These are phyloP conservation scores for Varroa destructor DNA, from an alignment of 1,140 invertebrate species.

Conservation along the genomic window DNA sequence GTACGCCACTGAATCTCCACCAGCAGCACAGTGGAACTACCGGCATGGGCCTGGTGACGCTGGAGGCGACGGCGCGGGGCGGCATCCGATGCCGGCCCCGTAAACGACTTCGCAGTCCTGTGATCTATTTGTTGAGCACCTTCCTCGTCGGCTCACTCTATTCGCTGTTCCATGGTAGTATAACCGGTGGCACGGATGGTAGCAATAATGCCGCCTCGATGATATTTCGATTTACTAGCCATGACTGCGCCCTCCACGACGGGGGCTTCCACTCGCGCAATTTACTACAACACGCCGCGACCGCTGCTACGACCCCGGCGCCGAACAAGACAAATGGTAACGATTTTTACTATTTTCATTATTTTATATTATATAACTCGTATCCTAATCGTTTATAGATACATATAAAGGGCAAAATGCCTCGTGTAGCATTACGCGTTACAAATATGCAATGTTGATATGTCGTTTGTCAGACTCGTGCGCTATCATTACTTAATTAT, in stretches of 20 bases:
- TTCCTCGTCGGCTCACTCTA: conserved; percentile 17
- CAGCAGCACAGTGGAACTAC: too few relatives aligned
- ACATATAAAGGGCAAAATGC: too few relatives aligned
- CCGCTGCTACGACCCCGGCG: neutral
- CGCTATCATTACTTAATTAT: too few relatives aligned
- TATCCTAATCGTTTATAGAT: too few relatives aligned
- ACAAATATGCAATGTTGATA: too few relatives aligned
- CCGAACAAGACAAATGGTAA: neutral
- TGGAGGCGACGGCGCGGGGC: conserved; percentile 10
- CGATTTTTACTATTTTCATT: too few relatives aligned
- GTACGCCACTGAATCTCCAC: too few relatives aligned
- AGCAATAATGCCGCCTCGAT: neutral
- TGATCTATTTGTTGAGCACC: conserved; percentile 10
- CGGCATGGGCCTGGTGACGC: too few relatives aligned
- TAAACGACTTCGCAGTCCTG: conserved; percentile 12
- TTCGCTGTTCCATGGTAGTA: neutral
- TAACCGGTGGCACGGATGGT: too few relatives aligned
- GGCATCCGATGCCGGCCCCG: conserved; percentile 1
- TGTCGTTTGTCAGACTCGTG: too few relatives aligned
- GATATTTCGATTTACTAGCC: neutral
- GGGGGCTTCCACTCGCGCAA: conserved; percentile 23
- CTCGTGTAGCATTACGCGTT: too few relatives aligned
- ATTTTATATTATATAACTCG: too few relatives aligned
- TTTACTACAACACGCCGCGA: conserved; percentile 14
- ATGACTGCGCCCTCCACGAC: neutral